Evolutionary conservation across 2,888 invertebrate species (phyloP), one percentile per base, ranked within the genome.

Genomic region (Calephelis perditalis): DNA sequence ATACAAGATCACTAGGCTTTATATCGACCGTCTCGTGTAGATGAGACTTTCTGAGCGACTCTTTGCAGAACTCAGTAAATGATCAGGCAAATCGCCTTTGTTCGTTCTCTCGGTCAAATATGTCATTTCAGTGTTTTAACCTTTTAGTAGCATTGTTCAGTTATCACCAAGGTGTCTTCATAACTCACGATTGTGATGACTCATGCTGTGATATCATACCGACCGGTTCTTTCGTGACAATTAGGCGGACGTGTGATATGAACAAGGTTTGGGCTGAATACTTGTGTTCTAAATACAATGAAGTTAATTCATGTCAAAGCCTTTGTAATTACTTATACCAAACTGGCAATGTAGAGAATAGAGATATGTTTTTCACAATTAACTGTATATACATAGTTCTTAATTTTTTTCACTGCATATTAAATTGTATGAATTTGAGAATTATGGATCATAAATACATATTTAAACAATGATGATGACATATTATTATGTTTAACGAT

Each of bases 61-160:
- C 26, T 3, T 26, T 4, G 26, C 26, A 26, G 4, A 26, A 26
- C 26, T 26, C 26, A 26, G 26, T 26, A 26, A 54, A 54, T 54
- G 54, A 54, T 36, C 54, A 5, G 35, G 7, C 36, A 54, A 54
- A 36, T 54, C 6, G 36, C 52, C 36, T 36, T 54, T 56, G 60
- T 37, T 46, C 55, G 46, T 26, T 56, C 15, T 26, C 26, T 56
- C 37, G 12, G 46, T 47, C 37, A 60, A 56, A 60, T 56, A 47
- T 47, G 56, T 60, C 56, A 43, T 74, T 76, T 74, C 73, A 76
- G 77, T 74, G 76, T 77, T 74, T 77, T 73, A 67, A 59, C 63
- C 70, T 70, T 66, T 67, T 65, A 62, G 58, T 58, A 64, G 61
- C 60, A 61, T 61, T 65, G 65, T 43, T 43, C 57, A 56, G 52